Conservation (phyloP, 64 coral and sea anemone genomes). For the Pachyseris speciosa region DNA sequence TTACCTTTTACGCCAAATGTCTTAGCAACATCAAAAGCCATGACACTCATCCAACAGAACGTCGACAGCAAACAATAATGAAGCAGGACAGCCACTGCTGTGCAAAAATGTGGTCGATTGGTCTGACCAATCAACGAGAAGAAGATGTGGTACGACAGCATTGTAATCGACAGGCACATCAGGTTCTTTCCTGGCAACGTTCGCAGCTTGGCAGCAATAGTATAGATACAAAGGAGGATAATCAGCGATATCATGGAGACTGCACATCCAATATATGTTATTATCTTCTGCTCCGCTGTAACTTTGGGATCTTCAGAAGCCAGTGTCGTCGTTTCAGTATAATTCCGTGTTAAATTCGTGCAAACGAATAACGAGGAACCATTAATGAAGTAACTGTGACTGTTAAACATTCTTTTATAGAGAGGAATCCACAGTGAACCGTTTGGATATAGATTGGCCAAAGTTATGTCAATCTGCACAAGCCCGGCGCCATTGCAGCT, state of each 20-base stretch:
- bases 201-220: neutral
- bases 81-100: neutral
- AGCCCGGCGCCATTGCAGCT: neutral
- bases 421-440: conserved; percentile 15
- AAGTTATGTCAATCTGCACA: neutral
- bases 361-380: neutral
- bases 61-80: conserved; percentile 23
- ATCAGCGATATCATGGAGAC: neutral
- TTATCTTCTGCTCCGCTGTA: neutral
- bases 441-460: neutral
- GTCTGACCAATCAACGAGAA: neutral
- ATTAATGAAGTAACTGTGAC: neutral
- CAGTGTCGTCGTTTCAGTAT: neutral
- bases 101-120: neutral
- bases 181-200: conserved; percentile 35
- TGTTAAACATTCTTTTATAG: neutral
- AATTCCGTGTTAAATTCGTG: neutral
- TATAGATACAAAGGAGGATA: neutral
- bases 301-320: neutral
- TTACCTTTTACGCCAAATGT: conserved; percentile 15
- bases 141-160: neutral
- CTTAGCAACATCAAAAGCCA: conserved; percentile 23
- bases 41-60: conserved; percentile 24
- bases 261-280: conserved; percentile 12
- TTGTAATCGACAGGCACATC: conserved; percentile 1